Evolutionary conservation across 2,797 vertebrate genomes (phyloP).

Genomic region (Anisognathus igniventris): DNA sequence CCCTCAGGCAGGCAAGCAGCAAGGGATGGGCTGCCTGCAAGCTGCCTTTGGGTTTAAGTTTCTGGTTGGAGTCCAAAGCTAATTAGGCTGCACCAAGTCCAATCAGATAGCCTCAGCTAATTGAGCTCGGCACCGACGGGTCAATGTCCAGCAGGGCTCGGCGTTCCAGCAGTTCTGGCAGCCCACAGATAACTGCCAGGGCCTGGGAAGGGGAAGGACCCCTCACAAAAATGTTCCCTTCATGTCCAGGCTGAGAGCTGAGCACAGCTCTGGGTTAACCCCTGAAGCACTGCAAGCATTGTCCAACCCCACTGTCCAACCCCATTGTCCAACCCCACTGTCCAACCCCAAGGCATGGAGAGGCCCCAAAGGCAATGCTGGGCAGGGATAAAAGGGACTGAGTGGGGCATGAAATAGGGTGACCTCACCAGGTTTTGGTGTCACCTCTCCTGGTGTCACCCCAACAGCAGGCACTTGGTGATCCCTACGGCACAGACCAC

Average conservation of each 20-base stretch:
- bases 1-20: not conserved
- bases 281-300: not conserved
- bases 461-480: fast-evolving
- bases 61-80: slow-evolving; percentile 23
- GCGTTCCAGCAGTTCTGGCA: not conserved
- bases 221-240: not conserved
- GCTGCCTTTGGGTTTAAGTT: slow-evolving; percentile 18
- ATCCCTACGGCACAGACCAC: fast-evolving
- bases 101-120: slow-evolving; percentile 42
- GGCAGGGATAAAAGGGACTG: not conserved
- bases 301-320: too few relatives aligned
- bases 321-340: not conserved
- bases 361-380: fast-evolving
- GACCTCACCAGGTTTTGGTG: not conserved
- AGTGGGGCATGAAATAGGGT: fast-evolving
- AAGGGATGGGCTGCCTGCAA: not conserved
- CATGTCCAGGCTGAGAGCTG: not conserved
- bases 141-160: slow-evolving; percentile 31
- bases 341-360: not conserved
- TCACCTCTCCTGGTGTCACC: not conserved
- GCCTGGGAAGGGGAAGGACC: slow-evolving; percentile 39
- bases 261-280: not conserved
- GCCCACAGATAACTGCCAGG: slow-evolving; percentile 27
- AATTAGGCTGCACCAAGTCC: slow-evolving; percentile 55
- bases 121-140: not conserved